phyloP scores from a whole-genome alignment of 2,113 vertebrate species.

The Megaceryle torquata region DNA sequence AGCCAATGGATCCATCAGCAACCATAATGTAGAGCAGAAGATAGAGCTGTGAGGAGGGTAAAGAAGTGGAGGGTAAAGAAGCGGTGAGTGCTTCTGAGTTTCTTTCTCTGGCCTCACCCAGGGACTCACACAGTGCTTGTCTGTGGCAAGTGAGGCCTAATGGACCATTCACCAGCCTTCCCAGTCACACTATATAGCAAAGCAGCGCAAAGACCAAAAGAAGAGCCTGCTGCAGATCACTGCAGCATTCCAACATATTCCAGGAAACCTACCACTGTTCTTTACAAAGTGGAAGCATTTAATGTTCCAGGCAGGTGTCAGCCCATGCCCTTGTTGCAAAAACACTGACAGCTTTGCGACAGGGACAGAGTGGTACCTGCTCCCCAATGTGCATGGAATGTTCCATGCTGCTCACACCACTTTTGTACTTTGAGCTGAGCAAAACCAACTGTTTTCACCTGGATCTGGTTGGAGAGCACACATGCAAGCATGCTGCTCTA shows the following conservation, averaged over 20 bases:
- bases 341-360: background rate
- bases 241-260: background rate
- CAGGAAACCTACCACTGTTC: background rate
- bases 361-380: background rate
- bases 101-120: background rate
- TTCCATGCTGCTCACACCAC: background rate
- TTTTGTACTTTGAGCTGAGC: background rate
- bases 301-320: background rate
- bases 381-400: background rate
- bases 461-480: rapidly evolving
- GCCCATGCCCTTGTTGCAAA: background rate
- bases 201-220: background rate
- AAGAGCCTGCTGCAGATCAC: background rate
- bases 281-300: background rate
- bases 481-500: background rate
- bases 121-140: background rate
- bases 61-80: background rate
- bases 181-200: background rate
- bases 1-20: background rate
- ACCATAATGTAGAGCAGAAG: background rate
- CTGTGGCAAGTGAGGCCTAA: background rate
- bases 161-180: background rate
- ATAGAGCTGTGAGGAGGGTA: background rate
- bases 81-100: background rate
- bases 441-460: background rate